These are phyloP conservation scores for Eulithis testata DNA, from an alignment of 2,888 invertebrate species.

Conservation along the genomic window DNA sequence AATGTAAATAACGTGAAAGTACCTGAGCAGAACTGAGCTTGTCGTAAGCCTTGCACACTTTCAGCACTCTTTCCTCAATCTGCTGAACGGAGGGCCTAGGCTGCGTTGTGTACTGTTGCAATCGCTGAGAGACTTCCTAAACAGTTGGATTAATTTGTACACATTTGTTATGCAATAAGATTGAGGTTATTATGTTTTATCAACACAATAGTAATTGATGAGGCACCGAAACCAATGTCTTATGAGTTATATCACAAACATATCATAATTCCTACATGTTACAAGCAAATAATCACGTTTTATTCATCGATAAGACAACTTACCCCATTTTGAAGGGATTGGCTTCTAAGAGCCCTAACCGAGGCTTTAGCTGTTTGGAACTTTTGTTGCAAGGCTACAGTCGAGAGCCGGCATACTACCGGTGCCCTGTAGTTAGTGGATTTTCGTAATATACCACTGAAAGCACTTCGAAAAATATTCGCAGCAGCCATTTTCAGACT, in stretches of 20 bases:
- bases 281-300: conserved; percentile 43
- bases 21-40: conserved; percentile 95
- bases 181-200: conserved; percentile 70
- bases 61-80: conserved; percentile 92
- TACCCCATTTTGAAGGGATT: conserved; percentile 69
- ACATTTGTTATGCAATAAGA: conserved; percentile 81
- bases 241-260: not conserved
- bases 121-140: conserved; percentile 71
- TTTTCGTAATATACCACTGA: conserved; percentile 76
- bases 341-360: conserved; percentile 55
- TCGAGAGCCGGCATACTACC: conserved; percentile 75
- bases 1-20: conserved; percentile 69
- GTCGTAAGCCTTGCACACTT: conserved; percentile 95
- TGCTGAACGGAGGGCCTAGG: conserved; percentile 85
- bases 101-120: conserved; percentile 65
- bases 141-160: conserved; percentile 71
- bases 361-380: conserved; percentile 61
- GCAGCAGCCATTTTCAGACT: conserved; percentile 79
- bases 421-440: conserved; percentile 68
- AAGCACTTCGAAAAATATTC: conserved; percentile 76
- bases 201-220: conserved; percentile 14
- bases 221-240: not conserved
- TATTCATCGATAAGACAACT: conserved; percentile 57
- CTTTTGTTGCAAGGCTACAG: conserved; percentile 73
- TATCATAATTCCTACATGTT: not conserved